Conservation (phyloP, 2,113 vertebrate genomes). For the Oncorhynchus kisutch region DNA sequence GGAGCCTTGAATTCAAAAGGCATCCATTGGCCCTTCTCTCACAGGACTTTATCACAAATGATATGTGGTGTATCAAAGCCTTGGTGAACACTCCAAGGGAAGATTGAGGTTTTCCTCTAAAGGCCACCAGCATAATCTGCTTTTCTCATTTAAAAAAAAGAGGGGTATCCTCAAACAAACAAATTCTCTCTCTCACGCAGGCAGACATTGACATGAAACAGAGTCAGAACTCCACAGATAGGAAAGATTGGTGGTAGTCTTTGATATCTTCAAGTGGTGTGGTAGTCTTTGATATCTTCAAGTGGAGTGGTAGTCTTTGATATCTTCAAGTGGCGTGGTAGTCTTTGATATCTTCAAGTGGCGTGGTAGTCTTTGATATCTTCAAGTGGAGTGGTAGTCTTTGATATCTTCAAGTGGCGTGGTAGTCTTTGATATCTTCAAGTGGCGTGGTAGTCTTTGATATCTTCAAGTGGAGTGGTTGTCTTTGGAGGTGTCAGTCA, state of each 20-base stretch:
- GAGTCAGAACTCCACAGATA: not conserved
- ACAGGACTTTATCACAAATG: not conserved
- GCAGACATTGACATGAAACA: not conserved
- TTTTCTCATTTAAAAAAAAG: not conserved
- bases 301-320: too few species aligned
- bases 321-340: too few species aligned
- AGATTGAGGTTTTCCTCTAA: not conserved
- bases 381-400: too few species aligned
- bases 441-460: too few species aligned
- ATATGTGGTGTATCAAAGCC: not conserved
- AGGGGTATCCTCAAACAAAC: not conserved
- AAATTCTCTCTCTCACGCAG: not conserved
- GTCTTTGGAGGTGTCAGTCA: not conserved
- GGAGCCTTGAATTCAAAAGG: not conserved
- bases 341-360: too few species aligned
- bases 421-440: too few species aligned
- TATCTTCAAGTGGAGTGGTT: too few species aligned
- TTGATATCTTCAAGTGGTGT: too few species aligned
- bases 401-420: too few species aligned
- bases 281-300: too few species aligned
- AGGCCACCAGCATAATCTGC: constrained; percentile 1
- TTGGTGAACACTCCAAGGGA: not conserved
- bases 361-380: too few species aligned
- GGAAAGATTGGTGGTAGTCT: not conserved
- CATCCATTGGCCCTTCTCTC: not conserved